These are phyloP conservation scores for Procambarus virginalis DNA, from an alignment of 1,140 invertebrate species.

Conservation along the genomic window DNA sequence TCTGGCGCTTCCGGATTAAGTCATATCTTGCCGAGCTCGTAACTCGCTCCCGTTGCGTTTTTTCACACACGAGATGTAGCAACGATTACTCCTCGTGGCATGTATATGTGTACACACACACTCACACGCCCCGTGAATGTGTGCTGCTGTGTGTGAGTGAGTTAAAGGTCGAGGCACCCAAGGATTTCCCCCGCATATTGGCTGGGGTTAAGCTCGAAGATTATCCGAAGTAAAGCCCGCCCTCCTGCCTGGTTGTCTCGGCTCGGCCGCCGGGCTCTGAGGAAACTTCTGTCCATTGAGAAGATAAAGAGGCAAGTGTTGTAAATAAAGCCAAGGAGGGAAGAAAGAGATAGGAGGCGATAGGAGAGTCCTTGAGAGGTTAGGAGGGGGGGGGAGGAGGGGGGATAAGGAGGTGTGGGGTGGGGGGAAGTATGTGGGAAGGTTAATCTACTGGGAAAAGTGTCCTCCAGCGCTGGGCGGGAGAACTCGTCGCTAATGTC, in stretches of 20 bases:
- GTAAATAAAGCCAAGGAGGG: constrained; percentile 49
- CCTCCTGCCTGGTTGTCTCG: neutral
- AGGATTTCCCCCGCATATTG: neutral
- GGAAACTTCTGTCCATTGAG: constrained; percentile 48
- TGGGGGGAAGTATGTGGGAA: neutral
- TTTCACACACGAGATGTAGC: too few relatives aligned
- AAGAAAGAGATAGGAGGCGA: constrained; percentile 20
- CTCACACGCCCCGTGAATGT: too few relatives aligned
- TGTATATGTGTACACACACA: too few relatives aligned
- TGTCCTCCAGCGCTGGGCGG: neutral
- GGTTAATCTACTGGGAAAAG: constrained; percentile 29
- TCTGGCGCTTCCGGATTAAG: too few relatives aligned
- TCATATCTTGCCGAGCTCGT: too few relatives aligned
- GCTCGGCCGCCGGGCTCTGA: constrained; percentile 13
- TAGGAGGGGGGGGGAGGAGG: too few relatives aligned
- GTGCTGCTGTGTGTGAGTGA: too few relatives aligned
- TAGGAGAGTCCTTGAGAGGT: neutral
- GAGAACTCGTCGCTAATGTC: too few relatives aligned
- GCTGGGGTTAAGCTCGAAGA: neutral
- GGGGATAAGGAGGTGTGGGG: too few relatives aligned
- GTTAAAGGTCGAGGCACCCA: neutral
- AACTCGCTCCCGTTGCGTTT: too few relatives aligned
- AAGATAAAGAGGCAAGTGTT: constrained; percentile 56
- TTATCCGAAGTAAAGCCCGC: neutral
- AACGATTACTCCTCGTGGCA: too few relatives aligned